Conservation (phyloP, 2,888 invertebrate genomes). For the Cheilosia variabilis region DNA sequence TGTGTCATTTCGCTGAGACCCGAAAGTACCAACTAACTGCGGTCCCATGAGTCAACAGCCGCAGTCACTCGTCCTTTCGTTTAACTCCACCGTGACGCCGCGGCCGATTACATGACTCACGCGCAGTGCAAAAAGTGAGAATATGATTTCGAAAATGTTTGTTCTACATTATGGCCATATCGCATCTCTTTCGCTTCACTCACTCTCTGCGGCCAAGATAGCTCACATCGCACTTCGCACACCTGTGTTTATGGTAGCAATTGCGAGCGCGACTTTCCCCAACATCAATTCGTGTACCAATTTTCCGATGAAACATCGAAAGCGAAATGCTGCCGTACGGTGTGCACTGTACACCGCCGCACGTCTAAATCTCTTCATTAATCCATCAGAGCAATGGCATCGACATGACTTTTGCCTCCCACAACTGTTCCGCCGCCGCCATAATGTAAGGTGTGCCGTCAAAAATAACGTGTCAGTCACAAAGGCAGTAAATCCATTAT, state of each 20-base stretch:
- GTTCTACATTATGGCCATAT: conserved; percentile 50
- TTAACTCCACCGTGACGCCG: neutral
- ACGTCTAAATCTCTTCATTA: conserved; percentile 66
- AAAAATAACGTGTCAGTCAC: conserved; percentile 20
- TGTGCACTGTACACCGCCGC: conserved; percentile 19
- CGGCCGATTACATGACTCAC: conserved; percentile 50
- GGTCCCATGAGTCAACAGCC: conserved; percentile 28
- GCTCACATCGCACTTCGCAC: conserved; percentile 67
- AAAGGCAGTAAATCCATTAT: conserved; percentile 35
- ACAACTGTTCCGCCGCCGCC: neutral
- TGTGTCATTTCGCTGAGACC: conserved; percentile 9
- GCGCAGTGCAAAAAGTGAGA: conserved; percentile 56
- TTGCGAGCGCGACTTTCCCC: conserved; percentile 71
- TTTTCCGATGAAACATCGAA: conserved; percentile 74
- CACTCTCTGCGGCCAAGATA: conserved; percentile 68
- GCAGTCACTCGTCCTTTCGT: conserved; percentile 39
- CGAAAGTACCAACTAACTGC: conserved; percentile 9
- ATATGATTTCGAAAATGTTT: conserved; percentile 67
- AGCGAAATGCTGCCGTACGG: conserved; percentile 64
- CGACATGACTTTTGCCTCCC: conserved; percentile 31
- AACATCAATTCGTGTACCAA: conserved; percentile 76
- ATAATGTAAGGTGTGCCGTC: conserved; percentile 41
- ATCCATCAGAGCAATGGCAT: conserved; percentile 57
- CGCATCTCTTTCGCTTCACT: conserved; percentile 53
- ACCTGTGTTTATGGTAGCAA: conserved; percentile 41